Conservation (phyloP, 2,113 vertebrate genomes). For the Equus quagga region DNA sequence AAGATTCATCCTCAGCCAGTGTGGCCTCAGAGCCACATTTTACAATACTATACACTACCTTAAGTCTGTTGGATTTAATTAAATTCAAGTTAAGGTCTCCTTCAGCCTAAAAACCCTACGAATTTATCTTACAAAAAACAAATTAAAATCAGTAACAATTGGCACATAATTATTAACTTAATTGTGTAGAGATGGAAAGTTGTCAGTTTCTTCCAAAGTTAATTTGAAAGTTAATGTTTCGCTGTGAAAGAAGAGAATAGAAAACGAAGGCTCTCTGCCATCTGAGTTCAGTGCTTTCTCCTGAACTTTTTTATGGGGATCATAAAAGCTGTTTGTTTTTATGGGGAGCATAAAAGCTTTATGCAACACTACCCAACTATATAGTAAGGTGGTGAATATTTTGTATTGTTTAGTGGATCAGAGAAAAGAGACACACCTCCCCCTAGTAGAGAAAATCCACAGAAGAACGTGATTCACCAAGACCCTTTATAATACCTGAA, state of each 20-base stretch:
- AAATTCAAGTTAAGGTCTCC: not conserved
- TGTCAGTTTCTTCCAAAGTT: not conserved
- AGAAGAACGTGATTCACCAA: not conserved
- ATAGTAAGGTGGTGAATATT: not conserved
- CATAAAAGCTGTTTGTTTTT: constrained; percentile 1
- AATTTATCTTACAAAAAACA: not conserved
- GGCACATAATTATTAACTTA: not conserved
- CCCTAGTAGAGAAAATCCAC: not conserved
- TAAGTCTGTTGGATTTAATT: not conserved
- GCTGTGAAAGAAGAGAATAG: not conserved
- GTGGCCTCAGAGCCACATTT: not conserved
- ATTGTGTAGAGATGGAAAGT: not conserved
- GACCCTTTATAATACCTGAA: not conserved
- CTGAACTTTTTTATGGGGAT: not conserved
- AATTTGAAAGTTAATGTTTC: not conserved
- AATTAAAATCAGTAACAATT: not conserved
- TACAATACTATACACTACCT: not conserved
- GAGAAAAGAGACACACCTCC: not conserved
- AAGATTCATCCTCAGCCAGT: not conserved
- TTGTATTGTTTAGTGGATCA: not conserved
- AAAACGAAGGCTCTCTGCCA: not conserved
- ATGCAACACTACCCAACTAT: not conserved
- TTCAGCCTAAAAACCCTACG: not conserved
- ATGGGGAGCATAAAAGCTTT: constrained; percentile 27
- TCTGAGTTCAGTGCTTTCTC: not conserved